A percentile compares a stretch with the other conserved stretches of the same genome.
Evolutionary conservation across 2,888 invertebrate species (phyloP).

Genomic region (Nephrotoma appendiculata): DNA sequence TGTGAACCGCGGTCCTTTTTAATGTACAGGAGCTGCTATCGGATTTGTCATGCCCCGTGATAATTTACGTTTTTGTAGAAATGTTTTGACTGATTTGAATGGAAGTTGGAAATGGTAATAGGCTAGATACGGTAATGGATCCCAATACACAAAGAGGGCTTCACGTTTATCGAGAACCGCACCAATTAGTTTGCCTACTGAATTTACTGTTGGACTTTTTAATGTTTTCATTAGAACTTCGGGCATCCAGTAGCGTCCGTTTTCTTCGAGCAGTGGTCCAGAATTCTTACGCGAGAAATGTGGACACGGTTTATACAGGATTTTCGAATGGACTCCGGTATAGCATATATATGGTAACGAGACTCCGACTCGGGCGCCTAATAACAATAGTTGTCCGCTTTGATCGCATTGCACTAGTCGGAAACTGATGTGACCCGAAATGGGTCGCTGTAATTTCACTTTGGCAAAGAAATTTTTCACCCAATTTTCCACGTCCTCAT

Average conservation of each 20-base stretch:
- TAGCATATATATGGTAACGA: conserved; percentile 69
- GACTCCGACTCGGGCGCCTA: conserved; percentile 63
- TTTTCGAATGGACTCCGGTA: conserved; percentile 47
- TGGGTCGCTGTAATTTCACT: conserved; percentile 45
- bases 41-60: conserved; percentile 13
- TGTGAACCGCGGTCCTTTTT: not conserved
- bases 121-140: conserved; percentile 72
- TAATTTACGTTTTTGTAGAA: conserved; percentile 34
- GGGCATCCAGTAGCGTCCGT: conserved; percentile 42
- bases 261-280: conserved; percentile 33
- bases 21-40: conserved; percentile 10
- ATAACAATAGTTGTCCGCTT: conserved; percentile 40
- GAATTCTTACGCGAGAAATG: conserved; percentile 43
- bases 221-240: conserved; percentile 38
- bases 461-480: conserved; percentile 53
- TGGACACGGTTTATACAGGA: conserved; percentile 47
- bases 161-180: conserved; percentile 64
- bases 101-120: conserved; percentile 71
- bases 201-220: conserved; percentile 33
- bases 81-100: conserved; percentile 40
- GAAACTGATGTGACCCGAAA: conserved; percentile 69
- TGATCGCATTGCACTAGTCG: conserved; percentile 52
- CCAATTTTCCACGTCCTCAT: conserved; percentile 56
- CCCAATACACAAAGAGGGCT: conserved; percentile 70
- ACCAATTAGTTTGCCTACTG: conserved; percentile 45